phyloP scores from a whole-genome alignment of 2,888 invertebrate species.

The Antitype chi region DNA sequence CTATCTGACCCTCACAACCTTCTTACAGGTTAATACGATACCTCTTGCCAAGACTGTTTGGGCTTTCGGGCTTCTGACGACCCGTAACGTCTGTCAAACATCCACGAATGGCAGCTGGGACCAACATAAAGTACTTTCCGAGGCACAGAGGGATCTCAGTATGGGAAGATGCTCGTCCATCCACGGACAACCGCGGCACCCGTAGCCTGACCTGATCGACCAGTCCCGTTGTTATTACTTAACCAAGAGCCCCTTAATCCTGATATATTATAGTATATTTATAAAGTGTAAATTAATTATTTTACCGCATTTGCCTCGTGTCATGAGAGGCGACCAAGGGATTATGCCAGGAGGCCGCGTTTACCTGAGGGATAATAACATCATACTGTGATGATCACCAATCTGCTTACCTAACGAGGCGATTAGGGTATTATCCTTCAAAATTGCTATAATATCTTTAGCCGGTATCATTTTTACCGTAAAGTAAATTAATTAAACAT shows the following conservation, averaged over 20 bases:
- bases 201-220: too few relatives aligned
- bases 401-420: slow-evolving; percentile 21
- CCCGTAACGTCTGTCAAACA: too few relatives aligned
- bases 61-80: too few relatives aligned
- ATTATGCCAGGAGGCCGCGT: slow-evolving; percentile 43
- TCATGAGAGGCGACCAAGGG: slow-evolving; percentile 32
- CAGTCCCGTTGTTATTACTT: too few relatives aligned
- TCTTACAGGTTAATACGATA: too few relatives aligned
- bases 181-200: too few relatives aligned
- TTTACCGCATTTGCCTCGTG: slow-evolving; percentile 32
- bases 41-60: too few relatives aligned
- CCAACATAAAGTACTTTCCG: too few relatives aligned
- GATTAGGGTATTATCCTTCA: slow-evolving; percentile 35
- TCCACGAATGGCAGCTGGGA: too few relatives aligned
- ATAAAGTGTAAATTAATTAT: slow-evolving; percentile 57
- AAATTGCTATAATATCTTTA: not conserved
- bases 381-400: slow-evolving; percentile 38
- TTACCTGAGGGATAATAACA: slow-evolving; percentile 41
- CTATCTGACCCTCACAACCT: too few relatives aligned
- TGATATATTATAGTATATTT: slow-evolving; percentile 54
- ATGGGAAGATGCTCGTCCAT: too few relatives aligned
- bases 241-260: slow-evolving; percentile 23
- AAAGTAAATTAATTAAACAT: not conserved
- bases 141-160: too few relatives aligned
- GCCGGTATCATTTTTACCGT: not conserved